A percentile compares a stretch with the other conserved stretches of the same genome.
These are phyloP conservation scores for Otocyon megalotis DNA, from an alignment of 2,113 vertebrate genomes.

Conservation along the genomic window DNA sequence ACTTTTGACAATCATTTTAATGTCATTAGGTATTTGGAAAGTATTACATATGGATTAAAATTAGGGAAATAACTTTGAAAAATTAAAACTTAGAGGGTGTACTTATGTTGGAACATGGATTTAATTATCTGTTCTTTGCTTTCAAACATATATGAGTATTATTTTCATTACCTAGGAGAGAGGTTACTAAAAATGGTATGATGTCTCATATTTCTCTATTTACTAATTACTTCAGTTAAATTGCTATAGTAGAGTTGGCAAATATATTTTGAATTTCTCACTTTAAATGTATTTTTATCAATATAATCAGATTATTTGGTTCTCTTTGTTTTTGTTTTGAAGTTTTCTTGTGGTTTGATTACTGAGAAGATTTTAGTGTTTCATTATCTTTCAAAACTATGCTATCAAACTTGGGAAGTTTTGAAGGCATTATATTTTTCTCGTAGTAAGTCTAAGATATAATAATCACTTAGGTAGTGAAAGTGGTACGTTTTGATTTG, in stretches of 20 bases:
- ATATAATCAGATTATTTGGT: neutral
- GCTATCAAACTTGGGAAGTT: neutral
- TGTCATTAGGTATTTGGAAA: neutral
- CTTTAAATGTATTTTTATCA: constrained; percentile 8
- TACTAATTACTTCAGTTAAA: neutral
- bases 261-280: constrained; percentile 15
- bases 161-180: neutral
- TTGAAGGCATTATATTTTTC: neutral
- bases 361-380: neutral
- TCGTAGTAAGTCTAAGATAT: neutral
- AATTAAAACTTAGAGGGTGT: neutral
- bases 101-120: neutral
- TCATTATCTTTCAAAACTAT: neutral
- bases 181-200: neutral
- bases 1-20: neutral
- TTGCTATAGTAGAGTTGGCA: neutral
- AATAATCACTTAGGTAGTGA: neutral
- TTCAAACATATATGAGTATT: neutral
- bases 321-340: neutral
- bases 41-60: neutral
- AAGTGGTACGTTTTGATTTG: neutral
- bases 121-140: constrained; percentile 9
- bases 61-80: neutral
- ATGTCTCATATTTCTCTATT: neutral
- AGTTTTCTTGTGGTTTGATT: neutral